Percentiles rank a stretch among this genome's conserved stretches.
Evolutionary conservation across 2,113 vertebrate genomes (phyloP).

Genomic region (Pelusios castaneus): DNA sequence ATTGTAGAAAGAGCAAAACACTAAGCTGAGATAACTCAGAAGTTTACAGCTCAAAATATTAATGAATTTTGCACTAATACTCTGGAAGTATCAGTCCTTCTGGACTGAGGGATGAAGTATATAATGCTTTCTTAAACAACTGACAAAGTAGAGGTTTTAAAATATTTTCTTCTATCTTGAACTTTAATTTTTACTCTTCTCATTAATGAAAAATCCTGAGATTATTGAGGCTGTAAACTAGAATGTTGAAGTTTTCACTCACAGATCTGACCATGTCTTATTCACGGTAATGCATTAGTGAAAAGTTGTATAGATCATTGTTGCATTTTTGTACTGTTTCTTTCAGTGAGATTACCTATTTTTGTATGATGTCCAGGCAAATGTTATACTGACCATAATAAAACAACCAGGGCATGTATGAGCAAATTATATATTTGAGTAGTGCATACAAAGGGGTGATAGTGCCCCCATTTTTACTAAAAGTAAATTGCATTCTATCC

Average conservation of each 20-base stretch:
- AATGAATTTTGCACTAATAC: constrained; percentile 41
- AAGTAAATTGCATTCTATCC: background rate
- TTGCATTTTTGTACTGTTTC: background rate
- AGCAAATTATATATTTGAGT: background rate
- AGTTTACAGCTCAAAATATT: constrained; percentile 44
- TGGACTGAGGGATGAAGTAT: constrained; percentile 10
- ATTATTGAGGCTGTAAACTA: background rate
- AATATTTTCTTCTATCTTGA: background rate
- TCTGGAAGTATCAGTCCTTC: background rate
- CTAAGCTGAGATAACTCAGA: background rate
- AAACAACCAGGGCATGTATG: background rate
- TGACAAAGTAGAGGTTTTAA: constrained; percentile 26
- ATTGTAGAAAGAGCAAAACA: constrained; percentile 20
- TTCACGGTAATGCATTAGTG: background rate
- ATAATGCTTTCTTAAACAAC: background rate
- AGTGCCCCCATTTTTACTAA: background rate
- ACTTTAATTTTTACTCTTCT: background rate
- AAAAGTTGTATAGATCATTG: background rate
- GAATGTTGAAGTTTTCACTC: background rate
- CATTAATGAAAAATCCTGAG: background rate
- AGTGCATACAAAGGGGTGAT: background rate
- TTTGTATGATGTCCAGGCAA: background rate
- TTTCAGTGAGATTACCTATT: background rate
- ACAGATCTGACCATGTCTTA: background rate
- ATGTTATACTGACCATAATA: background rate